Percentiles rank a stretch among this genome's conserved stretches.
These are phyloP conservation scores for Poeciliopsis occidentalis DNA, from an alignment of 2,113 vertebrate genomes.

Conservation along the genomic window DNA sequence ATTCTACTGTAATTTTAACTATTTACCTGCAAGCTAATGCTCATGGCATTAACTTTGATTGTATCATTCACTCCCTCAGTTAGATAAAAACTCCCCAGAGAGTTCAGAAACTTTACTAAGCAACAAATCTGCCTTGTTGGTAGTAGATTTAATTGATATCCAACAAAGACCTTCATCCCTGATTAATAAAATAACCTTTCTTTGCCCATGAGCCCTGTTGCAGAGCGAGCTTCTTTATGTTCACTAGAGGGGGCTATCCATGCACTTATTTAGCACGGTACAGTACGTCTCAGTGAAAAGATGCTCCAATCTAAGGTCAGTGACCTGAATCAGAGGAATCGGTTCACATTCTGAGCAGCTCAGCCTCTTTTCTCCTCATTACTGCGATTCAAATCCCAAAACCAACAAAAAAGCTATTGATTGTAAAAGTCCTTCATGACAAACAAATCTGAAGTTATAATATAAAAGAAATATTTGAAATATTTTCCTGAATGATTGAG, in stretches of 20 bases:
- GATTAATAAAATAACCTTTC: constrained; percentile 13
- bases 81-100: neutral
- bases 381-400: neutral
- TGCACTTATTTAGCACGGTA: constrained; percentile 40
- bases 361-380: neutral
- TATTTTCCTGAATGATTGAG: no score
- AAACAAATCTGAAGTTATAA: no score
- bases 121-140: neutral
- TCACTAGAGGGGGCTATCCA: constrained; percentile 78
- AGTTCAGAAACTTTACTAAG: neutral
- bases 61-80: neutral
- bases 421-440: no score
- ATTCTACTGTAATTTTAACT: neutral
- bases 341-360: neutral
- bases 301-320: neutral
- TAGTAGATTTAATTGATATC: neutral
- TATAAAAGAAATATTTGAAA: no score
- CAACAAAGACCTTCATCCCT: neutral
- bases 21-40: neutral
- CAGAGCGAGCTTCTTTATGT: constrained; percentile 40
- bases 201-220: constrained; percentile 30
- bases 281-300: neutral
- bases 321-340: neutral
- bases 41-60: neutral
- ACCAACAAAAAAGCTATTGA: neutral